Conservation (phyloP, 2,797 vertebrate species). For the Meda fulgida region DNA sequence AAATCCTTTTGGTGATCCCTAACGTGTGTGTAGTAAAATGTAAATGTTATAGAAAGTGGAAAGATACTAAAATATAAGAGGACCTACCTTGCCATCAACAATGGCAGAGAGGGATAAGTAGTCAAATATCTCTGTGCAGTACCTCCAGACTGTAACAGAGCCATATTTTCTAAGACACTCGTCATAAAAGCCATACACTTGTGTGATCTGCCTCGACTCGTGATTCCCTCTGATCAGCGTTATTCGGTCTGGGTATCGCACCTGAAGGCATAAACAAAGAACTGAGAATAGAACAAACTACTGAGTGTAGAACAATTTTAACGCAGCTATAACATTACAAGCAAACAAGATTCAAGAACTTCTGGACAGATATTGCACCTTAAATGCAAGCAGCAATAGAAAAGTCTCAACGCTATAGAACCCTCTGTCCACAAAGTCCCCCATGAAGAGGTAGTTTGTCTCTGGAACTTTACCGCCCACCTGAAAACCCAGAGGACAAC, state of each 20-base stretch:
- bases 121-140: constrained; percentile 98
- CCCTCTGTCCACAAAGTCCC: constrained; percentile 94
- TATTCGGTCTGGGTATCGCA: constrained; percentile 94
- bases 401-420: constrained; percentile 97
- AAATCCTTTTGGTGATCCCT: no score
- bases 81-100: constrained; percentile 91
- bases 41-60: not conserved
- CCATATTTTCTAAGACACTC: constrained; percentile 95
- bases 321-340: not conserved
- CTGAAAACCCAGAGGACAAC: constrained; percentile 76
- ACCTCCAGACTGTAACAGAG: constrained; percentile 95
- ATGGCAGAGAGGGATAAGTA: constrained; percentile 96
- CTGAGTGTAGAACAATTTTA: not conserved
- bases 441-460: constrained; percentile 98
- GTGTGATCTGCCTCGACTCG: constrained; percentile 93
- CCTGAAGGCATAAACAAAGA: constrained; percentile 70
- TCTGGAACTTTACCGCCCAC: constrained; percentile 95
- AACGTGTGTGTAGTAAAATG: no score
- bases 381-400: constrained; percentile 90
- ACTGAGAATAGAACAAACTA: not conserved
- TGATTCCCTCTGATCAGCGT: constrained; percentile 94
- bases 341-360: not conserved
- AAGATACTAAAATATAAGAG: not conserved
- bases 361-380: constrained; percentile 73
- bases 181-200: constrained; percentile 95